Conservation (phyloP, 64 coral and sea anemone genomes). For the Dendronephthya gigantea region DNA sequence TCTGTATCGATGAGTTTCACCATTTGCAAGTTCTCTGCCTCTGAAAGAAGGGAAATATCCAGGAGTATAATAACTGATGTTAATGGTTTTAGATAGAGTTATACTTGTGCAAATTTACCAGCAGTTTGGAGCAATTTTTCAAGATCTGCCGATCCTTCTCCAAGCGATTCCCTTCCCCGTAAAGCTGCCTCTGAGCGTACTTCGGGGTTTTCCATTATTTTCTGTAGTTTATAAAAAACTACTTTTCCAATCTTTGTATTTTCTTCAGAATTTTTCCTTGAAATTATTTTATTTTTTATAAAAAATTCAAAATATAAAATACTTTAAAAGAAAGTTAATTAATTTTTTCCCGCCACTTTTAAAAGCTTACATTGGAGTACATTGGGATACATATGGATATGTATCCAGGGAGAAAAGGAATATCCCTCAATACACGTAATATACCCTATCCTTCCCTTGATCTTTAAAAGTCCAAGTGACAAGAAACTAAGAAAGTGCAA, state of each 20-base stretch:
- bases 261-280: not conserved
- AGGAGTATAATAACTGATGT: no score
- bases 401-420: not conserved
- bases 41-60: slow-evolving; percentile 15
- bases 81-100: no score
- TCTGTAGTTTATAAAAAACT: not conserved
- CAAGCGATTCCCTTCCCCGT: not conserved
- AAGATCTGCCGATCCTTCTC: slow-evolving; percentile 7
- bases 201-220: not conserved
- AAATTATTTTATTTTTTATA: not conserved
- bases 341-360: not conserved
- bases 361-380: no score
- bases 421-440: not conserved
- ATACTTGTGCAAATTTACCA: not conserved
- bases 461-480: not conserved
- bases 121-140: slow-evolving; percentile 14
- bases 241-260: no score
- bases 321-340: not conserved
- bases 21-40: slow-evolving; percentile 76
- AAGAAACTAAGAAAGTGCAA: no score
- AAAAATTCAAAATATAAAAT: not conserved
- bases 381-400: no score
- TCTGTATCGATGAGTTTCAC: slow-evolving; percentile 67
- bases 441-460: not conserved
- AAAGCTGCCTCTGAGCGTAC: not conserved